These are phyloP conservation scores for Trichonephila clavipes DNA, from an alignment of 1,140 invertebrate species.

Conservation along the genomic window DNA sequence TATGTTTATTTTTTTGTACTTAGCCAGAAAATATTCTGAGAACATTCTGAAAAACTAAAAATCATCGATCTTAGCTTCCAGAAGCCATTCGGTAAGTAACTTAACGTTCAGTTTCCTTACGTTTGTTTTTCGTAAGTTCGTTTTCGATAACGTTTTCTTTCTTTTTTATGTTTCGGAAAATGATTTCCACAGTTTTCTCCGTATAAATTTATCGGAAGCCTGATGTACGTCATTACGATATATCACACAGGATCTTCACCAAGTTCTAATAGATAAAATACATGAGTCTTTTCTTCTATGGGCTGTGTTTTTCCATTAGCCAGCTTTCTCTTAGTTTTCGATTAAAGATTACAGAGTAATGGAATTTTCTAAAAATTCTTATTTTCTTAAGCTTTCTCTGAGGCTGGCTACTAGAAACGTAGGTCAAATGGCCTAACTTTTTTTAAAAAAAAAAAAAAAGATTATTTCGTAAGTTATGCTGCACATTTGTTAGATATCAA, in stretches of 20 bases:
- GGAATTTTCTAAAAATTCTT: slow-evolving; percentile 52
- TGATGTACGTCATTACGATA: slow-evolving; percentile 71
- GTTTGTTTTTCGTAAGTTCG: slow-evolving; percentile 72
- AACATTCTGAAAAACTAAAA: slow-evolving; percentile 73
- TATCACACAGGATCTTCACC: slow-evolving; percentile 68
- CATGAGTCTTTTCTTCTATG: slow-evolving; percentile 47
- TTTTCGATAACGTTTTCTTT: slow-evolving; percentile 73
- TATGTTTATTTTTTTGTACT: background rate
- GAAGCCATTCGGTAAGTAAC: slow-evolving; percentile 70
- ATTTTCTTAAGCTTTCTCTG: slow-evolving; percentile 14
- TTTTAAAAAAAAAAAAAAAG: background rate
- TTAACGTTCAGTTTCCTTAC: slow-evolving; percentile 65
- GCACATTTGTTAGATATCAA: background rate
- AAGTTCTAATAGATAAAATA: slow-evolving; percentile 74
- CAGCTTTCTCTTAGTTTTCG: slow-evolving; percentile 13
- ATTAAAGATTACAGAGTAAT: slow-evolving; percentile 63
- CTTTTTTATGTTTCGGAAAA: slow-evolving; percentile 49
- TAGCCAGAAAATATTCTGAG: slow-evolving; percentile 63
- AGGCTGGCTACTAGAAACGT: background rate
- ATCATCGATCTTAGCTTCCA: slow-evolving; percentile 66
- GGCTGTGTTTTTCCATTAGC: slow-evolving; percentile 30
- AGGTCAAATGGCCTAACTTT: background rate
- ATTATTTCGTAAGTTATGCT: background rate
- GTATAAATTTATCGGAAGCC: slow-evolving; percentile 72
- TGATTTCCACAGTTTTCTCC: slow-evolving; percentile 72